These are phyloP conservation scores for Drosophila parvula DNA, from an alignment of 1,140 invertebrate species.

Conservation along the genomic window DNA sequence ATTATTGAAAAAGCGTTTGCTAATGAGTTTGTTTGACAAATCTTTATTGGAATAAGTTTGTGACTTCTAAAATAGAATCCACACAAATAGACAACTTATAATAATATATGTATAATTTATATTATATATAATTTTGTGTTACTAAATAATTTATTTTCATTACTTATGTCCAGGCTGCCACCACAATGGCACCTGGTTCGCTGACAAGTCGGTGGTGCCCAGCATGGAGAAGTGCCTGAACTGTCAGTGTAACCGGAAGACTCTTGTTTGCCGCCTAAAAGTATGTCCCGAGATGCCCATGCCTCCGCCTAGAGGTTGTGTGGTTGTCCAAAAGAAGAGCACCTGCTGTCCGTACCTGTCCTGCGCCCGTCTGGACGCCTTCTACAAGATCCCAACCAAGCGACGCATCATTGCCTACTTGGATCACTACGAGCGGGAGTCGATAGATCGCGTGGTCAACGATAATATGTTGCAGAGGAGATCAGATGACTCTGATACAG, in stretches of 20 bases:
- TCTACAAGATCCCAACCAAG: slow-evolving; percentile 80
- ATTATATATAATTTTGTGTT: no score
- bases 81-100: not conserved
- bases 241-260: slow-evolving; percentile 89
- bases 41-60: not conserved
- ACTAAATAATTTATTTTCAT: not conserved
- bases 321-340: slow-evolving; percentile 87
- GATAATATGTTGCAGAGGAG: slow-evolving; percentile 79
- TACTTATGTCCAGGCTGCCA: slow-evolving; percentile 85
- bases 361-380: slow-evolving; percentile 87
- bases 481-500: slow-evolving; percentile 77
- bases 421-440: slow-evolving; percentile 81
- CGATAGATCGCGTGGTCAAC: slow-evolving; percentile 82
- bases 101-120: not conserved
- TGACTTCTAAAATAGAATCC: not conserved
- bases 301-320: slow-evolving; percentile 89
- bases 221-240: slow-evolving; percentile 91
- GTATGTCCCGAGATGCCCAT: slow-evolving; percentile 90
- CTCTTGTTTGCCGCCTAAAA: slow-evolving; percentile 90
- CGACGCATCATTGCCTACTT: slow-evolving; percentile 80
- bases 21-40: not conserved
- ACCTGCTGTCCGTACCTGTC: slow-evolving; percentile 91
- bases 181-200: slow-evolving; percentile 87
- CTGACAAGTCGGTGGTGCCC: slow-evolving; percentile 87
- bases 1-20: not conserved